Percentiles rank a stretch among this genome's conserved stretches.
These are phyloP conservation scores for Bungarus multicinctus DNA, from an alignment of 2,113 vertebrate species.

Conservation along the genomic window DNA sequence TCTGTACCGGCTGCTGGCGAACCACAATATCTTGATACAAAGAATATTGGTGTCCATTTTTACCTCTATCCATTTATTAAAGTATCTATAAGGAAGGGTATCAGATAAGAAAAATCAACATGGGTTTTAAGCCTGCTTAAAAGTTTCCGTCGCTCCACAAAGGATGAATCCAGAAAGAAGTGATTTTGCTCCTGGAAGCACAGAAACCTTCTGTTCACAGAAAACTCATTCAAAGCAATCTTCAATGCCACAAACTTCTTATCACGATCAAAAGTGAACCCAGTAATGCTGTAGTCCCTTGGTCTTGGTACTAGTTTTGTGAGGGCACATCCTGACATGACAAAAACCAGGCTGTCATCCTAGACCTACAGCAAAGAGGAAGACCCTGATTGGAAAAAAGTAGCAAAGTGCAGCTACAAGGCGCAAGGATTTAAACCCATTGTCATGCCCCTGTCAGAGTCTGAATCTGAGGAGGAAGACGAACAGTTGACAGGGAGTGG, in stretches of 20 bases:
- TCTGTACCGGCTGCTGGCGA: too few relatives aligned
- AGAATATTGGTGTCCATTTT: not conserved
- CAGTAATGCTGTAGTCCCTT: not conserved
- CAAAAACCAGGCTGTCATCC: not conserved
- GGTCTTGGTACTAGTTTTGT: too few relatives aligned
- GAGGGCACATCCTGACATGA: not conserved
- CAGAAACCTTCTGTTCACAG: not conserved
- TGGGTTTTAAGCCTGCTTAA: not conserved
- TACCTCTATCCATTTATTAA: not conserved
- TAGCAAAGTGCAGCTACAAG: not conserved
- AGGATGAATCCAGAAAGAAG: too few relatives aligned
- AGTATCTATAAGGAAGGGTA: not conserved
- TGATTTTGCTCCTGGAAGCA: not conserved
- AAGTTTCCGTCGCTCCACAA: not conserved
- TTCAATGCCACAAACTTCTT: not conserved
- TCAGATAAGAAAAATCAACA: too few relatives aligned
- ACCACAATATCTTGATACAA: not conserved
- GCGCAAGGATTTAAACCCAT: not conserved
- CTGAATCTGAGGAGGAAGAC: too few relatives aligned
- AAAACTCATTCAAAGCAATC: not conserved
- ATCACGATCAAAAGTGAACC: not conserved
- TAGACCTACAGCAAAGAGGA: not conserved
- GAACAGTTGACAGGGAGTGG: too few relatives aligned
- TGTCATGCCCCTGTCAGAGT: too few relatives aligned
- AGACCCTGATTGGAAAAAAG: not conserved